Base-by-base conservation (phyloP, 2,113 vertebrate genomes). In the Hippocampus zosterae region DNA sequence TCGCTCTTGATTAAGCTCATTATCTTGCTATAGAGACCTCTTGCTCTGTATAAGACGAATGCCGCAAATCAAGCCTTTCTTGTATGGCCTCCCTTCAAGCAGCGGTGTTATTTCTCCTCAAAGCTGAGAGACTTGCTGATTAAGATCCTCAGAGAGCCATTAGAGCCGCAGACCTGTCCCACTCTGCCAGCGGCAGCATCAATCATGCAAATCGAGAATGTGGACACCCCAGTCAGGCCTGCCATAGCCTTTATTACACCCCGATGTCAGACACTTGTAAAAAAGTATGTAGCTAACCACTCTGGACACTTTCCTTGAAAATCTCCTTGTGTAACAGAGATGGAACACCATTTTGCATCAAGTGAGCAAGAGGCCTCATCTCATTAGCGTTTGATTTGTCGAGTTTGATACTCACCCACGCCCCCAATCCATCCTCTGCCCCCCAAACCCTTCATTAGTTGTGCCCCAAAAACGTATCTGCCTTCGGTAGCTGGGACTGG, bases 121-220 rank as follows among this genome's bases (percentile, higher is more conserved):
- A 75, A 68, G 61, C 75, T 71, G 82, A 75, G 82, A 82, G 80
- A 88, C 77, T 33, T 78, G 78, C 83, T 88, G 85, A 89, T 88
- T 87, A 81, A 80, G 76, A 78, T 90, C 91, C 91, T 89, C 53
- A 3, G 89, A 87, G 90, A 92, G 81, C 83, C 85, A 88, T 92
- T 92, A 91, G 65, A 88, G 79, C 70, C 56, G 79, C 78, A 79
- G 84, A 82, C 78, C 82, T 88, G 88, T 90, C 89, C 79, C 78
- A 11, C 57, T 82, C 84, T 80, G 74, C 77, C 78, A 72, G 70
- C 48, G 70, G 79, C 75, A 75, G 81, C 87, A 92, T 92, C 88
- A 89, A 90, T 92, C 91, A 92, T 86, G 83, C 84, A 88, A 88
- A 92, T 88, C 72, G 83, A 73, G 83, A 86, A 66, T 81, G 67